phyloP scores from a whole-genome alignment of 2,113 vertebrate species.

The Mystacornis crossleyi region DNA sequence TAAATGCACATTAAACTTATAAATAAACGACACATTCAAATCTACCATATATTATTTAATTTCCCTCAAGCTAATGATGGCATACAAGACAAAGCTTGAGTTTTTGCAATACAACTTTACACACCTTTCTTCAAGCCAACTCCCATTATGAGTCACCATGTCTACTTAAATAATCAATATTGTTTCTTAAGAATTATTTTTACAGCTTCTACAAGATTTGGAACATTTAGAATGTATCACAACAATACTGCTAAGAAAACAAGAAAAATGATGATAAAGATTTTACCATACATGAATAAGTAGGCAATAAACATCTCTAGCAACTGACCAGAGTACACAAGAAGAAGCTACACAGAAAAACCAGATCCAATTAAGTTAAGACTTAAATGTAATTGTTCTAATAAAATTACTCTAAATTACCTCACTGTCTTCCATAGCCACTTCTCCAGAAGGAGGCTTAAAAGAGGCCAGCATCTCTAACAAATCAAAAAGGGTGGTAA shows the following conservation, averaged over 20 bases:
- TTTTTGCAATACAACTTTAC: background rate
- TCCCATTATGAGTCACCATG: background rate
- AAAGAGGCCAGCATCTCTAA: conserved; percentile 98
- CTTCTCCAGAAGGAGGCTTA: conserved; percentile 88
- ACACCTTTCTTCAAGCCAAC: background rate
- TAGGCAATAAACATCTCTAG: background rate
- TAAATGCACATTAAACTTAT: background rate
- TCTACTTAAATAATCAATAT: background rate
- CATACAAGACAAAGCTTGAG: background rate
- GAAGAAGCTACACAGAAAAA: background rate
- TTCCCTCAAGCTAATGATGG: background rate
- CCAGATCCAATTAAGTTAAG: background rate
- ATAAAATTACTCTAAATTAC: conserved; percentile 65
- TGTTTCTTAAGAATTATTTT: background rate
- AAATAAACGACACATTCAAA: background rate
- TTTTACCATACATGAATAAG: background rate
- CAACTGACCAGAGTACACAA: background rate
- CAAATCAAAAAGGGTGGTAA: conserved; percentile 96
- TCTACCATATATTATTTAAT: background rate
- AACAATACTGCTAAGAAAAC: background rate
- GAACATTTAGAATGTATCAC: background rate
- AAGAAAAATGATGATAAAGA: background rate
- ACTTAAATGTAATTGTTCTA: background rate
- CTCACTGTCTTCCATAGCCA: conserved; percentile 86
- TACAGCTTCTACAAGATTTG: background rate